Base-by-base conservation (phyloP, 2,797 vertebrate genomes). In the Yasuhikotakia modesta region DNA sequence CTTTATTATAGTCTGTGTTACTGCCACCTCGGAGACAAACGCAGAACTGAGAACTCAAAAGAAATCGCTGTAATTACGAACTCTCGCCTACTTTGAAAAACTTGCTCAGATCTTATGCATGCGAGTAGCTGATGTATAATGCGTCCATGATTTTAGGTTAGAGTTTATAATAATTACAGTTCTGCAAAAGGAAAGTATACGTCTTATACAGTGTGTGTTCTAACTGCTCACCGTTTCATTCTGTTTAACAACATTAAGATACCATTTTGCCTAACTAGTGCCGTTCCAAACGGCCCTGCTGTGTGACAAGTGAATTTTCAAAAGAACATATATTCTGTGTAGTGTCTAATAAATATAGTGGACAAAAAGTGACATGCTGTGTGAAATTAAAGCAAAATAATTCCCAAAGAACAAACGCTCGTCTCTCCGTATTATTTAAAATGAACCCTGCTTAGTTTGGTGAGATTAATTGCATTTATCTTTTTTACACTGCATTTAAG, bases 1-100 rank as follows among this genome's bases (percentile, higher is more conserved):
- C 58, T 78, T 64, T 52, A 64, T 58, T 64, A 52, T 21, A 61
- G 60, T 73, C 60, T 58, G 45, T 63, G 78, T 68, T 76, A 57
- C 61, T 73, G 30, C 72, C 78, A 80, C 71, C 58, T 73, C 22
- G 1, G 30, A 76, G 63, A 21, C 64, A 63, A 71, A 48, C 86
- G 84, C 84, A 85, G 70, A 81, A 22, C 81, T 75, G 79, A 80
- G 82, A 86, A 86, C 86, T 85, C 83, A 83, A 87, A 85, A 89
- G 80, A 83, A 30, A 60, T 30, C 57, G 14, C 24, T 60, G 57
- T 30, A 60, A 60, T 60, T 27, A 60, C 4, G 2, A 14, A 21
- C 21, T 57, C 21, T 24, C 2, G 52, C n/a, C 7, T 53, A 53
- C 52, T 53, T 53, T 53, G 8, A 53, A 21, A n/a, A 52, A 57